phyloP scores from a whole-genome alignment of 2,888 invertebrate genomes.

The Homarus gammarus region DNA sequence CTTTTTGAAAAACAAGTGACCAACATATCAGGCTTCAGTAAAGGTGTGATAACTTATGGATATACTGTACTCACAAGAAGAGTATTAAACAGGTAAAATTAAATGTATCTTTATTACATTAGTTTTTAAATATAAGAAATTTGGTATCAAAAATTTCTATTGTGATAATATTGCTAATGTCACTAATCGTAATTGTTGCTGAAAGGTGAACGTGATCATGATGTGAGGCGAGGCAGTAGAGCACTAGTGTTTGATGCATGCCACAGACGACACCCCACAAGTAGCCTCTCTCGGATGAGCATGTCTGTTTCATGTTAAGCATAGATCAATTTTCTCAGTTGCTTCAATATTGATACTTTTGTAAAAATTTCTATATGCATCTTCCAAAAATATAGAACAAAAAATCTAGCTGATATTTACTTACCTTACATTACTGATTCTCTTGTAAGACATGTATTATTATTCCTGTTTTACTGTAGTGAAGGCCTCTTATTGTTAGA shows the following conservation, averaged over 20 bases:
- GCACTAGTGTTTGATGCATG: too few species aligned
- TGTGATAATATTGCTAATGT: too few species aligned
- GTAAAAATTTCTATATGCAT: slow-evolving; percentile 33
- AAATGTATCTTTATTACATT: too few species aligned
- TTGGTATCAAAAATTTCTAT: too few species aligned
- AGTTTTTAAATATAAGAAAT: too few species aligned
- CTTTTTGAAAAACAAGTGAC: background rate
- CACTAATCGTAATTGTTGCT: too few species aligned
- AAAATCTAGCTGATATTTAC: background rate
- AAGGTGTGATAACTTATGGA: background rate
- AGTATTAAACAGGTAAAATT: too few species aligned
- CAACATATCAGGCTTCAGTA: background rate
- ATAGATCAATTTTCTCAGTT: background rate
- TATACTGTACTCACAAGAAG: background rate
- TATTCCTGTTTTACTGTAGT: background rate
- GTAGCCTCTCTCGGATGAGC: slow-evolving; percentile 5
- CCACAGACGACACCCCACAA: background rate
- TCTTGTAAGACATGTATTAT: too few species aligned
- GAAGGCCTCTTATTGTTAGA: too few species aligned
- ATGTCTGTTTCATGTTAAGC: slow-evolving; percentile 13
- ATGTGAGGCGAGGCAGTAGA: too few species aligned
- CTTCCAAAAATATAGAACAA: slow-evolving; percentile 37
- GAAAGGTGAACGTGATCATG: too few species aligned
- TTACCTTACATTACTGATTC: too few species aligned
- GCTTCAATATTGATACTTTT: slow-evolving; percentile 25